Percentiles rank a stretch among this genome's conserved stretches.
These are phyloP conservation scores for Rhizomys pruinosus DNA, from an alignment of 2,113 vertebrate genomes.

Conservation along the genomic window DNA sequence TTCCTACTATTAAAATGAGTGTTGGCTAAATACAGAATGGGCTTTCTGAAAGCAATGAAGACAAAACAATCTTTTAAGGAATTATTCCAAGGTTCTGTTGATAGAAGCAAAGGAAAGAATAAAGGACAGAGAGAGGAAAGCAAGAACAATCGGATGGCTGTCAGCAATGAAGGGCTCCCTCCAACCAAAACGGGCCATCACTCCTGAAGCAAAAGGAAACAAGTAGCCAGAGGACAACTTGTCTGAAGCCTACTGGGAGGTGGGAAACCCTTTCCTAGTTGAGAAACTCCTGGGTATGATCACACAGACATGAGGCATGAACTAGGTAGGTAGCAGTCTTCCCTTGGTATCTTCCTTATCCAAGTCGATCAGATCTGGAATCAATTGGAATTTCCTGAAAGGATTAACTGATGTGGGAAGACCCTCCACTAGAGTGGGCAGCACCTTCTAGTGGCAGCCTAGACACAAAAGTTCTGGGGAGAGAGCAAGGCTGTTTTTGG, in stretches of 20 bases:
- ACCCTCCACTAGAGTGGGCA: neutral
- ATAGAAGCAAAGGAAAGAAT: neutral
- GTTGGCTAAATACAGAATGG: neutral
- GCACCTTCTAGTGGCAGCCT: too few species aligned
- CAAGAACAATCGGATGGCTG: neutral
- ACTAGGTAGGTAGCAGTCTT: too few species aligned
- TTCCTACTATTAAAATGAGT: neutral
- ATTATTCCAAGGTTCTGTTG: neutral
- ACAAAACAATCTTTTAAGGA: neutral
- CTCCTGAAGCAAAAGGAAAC: neutral
- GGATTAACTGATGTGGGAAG: too few species aligned
- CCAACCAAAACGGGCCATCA: neutral
- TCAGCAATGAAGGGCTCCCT: neutral
- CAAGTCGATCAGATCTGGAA: too few species aligned
- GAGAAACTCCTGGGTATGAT: neutral
- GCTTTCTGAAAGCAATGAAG: neutral
- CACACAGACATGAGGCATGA: accelerated
- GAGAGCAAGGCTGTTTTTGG: too few species aligned
- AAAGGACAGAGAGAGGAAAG: neutral
- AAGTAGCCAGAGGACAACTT: neutral
- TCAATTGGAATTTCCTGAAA: too few species aligned
- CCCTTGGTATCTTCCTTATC: too few species aligned
- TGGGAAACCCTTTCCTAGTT: neutral
- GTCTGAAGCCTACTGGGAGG: neutral
- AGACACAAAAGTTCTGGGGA: too few species aligned